Evolutionary conservation across 2,113 vertebrate species (phyloP), one percentile per base, ranked within the genome.

Genomic region (Sterrhoptilus dennistouni): DNA sequence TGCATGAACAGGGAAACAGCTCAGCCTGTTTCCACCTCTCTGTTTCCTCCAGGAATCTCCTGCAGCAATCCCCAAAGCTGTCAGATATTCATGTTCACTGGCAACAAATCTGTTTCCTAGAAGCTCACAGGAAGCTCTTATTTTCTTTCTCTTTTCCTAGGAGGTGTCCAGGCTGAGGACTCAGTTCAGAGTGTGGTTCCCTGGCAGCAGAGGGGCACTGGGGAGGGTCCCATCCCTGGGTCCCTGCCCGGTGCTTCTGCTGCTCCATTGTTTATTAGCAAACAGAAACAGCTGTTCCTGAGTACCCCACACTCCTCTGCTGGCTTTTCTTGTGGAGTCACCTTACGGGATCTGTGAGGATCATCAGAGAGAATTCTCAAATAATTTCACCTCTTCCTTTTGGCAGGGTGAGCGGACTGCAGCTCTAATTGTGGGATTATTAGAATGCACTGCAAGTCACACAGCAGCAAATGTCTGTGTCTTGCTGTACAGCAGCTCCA

Each of bases 361-460:
- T 52, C 52, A 47, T 28, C 47, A 50, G 38, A 11, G 47, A 71
- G 50, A 83, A 76, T 69, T 44, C 40, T 69, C 16, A 35, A 27
- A 27, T 5, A 5, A 53, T 45, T 72, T 42, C 47, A 33, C 57
- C n/a, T 45, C 68, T 31, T 45, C 22, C 2, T 45, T 44, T 17
- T 31, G 59, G 47, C 74, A 71, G 69, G 29, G 35, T 33, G 69
- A 65, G 56, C 3, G 33, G 56, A 17, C 22, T 27, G 47, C 35
- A 52, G 70, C 84, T 76, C 2, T 93, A 59, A 93, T 82, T 63
- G 42, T 14, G 49, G 28, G 70, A 95, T 94, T 78, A 79, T 75
- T 71, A 56, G 70, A 87, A 95, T 85, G 85, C 90, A 64, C 66
- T 79, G 90, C 84, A 35, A 79, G 90, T 90, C 95, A 88, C 15